Evolutionary conservation across 2,797 vertebrate species (phyloP), one percentile per base, ranked within the genome.

Genomic region (Chromis chromis): DNA sequence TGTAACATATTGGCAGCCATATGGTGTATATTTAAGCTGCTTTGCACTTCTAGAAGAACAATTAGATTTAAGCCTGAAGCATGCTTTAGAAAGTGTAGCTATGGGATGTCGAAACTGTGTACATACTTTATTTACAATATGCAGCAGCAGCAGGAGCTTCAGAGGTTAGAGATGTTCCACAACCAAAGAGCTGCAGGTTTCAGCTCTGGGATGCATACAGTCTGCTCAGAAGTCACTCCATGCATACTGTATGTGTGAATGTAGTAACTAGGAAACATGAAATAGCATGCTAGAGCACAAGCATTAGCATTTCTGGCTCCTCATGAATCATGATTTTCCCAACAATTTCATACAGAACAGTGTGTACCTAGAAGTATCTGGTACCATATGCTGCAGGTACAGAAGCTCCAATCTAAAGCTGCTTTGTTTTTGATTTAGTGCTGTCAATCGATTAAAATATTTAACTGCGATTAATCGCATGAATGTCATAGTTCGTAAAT

Each of bases 1-100:
- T 42, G 27, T 49, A 63, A 44, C 74, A 81, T 44, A 65, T 27
- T 78, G 64, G 31, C 55, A 62, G 31, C 67, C 83, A 79, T 66
- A 81, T 79, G 67, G 70, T 53, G 27, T 46, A 10, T 59, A 39
- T 36, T 64, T 59, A 42, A 53, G 55, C 39, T 42, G 67, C n/a
- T 75, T 54, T 74, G 42, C 17, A 57, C 65, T 42, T 46, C 24
- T 55, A 12, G 12, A 55, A 66, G 52, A 68, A 68, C 74, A 74
- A 71, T 74, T 53, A 66, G 44, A 79, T 31, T 42, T 6, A 22
- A 39, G 49, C 53, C 64, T 22, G 16, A 11, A 48, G 70, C 59
- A n/a, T 50, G 19, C 5, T 56, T 59, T 14, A 27, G 48, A 66
- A 44, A 46, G 21, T 39, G 65, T 46, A 24, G 50, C 71, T 59